Evolutionary conservation across 2,888 invertebrate genomes (phyloP), one percentile per base, ranked within the genome.

Genomic region (Xanthostigma xanthostigma): DNA sequence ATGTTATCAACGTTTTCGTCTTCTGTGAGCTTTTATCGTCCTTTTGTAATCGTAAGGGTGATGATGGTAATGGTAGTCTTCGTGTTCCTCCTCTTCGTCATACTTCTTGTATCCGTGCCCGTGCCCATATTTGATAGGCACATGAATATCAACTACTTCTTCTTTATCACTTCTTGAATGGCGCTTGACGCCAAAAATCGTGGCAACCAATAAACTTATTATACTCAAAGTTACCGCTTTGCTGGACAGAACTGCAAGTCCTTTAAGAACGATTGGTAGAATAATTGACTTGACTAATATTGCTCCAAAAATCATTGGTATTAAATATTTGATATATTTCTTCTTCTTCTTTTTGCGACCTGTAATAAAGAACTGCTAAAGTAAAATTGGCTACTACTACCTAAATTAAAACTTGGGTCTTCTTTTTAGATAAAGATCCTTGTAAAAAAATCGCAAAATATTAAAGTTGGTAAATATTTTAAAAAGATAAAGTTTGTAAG

Each of bases 231-330:
- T 60, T 11, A 75, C 68, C 0, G 74, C 69, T 54, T 74, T 69
- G 51, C 79, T 76, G 17, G 84, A 78, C 44, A 84, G 63, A 39
- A 84, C 74, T 1, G 82, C 79, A 52, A 85, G 63, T 2, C 76
- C 73, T 58, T 84, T 85, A 46, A 86, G 61, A 0, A 80, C 74
- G 36, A 83, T 64, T 0, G 84, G 84, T 44, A 84, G 64, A 9
- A 85, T 57, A 2, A 86, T 63, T 36, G 79, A 71, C 60, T 83
- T 83, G 1, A 81, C 76, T 45, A 81, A 68, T 13, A 83, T 58
- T 27, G 80, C 66, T 0, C 79, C 82, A 14, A 82, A 56, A 13
- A 84, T 61, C 51, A 84, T 45, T 0, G 82, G 79, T 53, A 79
- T 62, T 48, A 82, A 61, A 54, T 72, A 72, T 57, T 76, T 78